phyloP scores from a whole-genome alignment of 1,140 invertebrate species.

The Probaryconus sp. region DNA sequence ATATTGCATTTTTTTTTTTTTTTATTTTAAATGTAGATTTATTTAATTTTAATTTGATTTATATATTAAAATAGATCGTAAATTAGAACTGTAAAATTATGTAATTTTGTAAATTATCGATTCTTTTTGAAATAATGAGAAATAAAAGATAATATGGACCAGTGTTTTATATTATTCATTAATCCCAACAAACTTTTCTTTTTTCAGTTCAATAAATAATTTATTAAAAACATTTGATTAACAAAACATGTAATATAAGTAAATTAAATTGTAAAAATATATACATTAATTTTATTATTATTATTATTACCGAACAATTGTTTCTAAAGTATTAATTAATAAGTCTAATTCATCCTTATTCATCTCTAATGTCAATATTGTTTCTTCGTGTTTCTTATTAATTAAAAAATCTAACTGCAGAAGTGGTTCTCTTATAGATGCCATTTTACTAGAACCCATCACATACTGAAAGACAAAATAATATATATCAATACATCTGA shows the following conservation, averaged over 20 bases:
- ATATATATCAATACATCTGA: constrained; percentile 13
- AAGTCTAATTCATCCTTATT: constrained; percentile 69
- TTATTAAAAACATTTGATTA: too few species aligned
- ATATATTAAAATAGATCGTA: constrained; percentile 45
- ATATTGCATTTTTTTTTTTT: constrained; percentile 50
- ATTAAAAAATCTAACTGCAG: constrained; percentile 69
- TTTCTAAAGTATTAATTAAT: constrained; percentile 68
- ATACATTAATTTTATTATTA: not conserved
- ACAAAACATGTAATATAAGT: too few species aligned
- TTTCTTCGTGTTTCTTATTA: constrained; percentile 57
- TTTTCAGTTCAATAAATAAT: not conserved
- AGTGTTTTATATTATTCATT: constrained; percentile 5
- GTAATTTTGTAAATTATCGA: constrained; percentile 56
- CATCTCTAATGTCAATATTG: constrained; percentile 67
- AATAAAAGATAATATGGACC: constrained; percentile 42
- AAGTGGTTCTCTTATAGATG: constrained; percentile 69
- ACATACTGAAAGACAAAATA: constrained; percentile 63
- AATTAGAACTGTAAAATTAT: constrained; percentile 55
- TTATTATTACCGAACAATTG: constrained; percentile 17
- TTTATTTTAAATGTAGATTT: constrained; percentile 51
- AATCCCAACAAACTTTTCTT: too few species aligned
- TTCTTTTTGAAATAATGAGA: constrained; percentile 41
- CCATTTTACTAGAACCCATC: constrained; percentile 74
- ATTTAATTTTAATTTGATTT: constrained; percentile 57
- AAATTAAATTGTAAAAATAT: constrained; percentile 27